Evolutionary conservation across 2,888 invertebrate species (phyloP).

Genomic region (Capitulum mitella): DNA sequence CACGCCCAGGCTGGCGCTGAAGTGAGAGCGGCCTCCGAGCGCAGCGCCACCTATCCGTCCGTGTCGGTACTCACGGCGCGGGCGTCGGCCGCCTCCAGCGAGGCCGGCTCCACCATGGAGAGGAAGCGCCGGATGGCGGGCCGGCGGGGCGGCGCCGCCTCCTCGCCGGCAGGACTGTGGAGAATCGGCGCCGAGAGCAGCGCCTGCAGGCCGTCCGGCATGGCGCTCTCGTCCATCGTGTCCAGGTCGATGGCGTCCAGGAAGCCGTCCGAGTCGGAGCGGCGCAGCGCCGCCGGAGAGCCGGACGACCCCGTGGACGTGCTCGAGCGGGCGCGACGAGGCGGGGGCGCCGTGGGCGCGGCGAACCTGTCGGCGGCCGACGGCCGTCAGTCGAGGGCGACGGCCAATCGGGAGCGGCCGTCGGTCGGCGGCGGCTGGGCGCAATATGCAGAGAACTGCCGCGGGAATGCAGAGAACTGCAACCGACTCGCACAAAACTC

Average conservation of each 20-base stretch:
- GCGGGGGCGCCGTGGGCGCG: slow-evolving; percentile 24
- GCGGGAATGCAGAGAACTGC: no score
- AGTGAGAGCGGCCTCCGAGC: no score
- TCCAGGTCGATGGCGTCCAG: slow-evolving; percentile 21
- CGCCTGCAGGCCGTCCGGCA: slow-evolving; percentile 20
- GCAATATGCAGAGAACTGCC: no score
- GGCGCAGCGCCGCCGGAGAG: background rate
- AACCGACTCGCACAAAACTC: no score
- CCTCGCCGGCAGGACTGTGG: background rate
- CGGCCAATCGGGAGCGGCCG: no score
- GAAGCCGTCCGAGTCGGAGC: slow-evolving; percentile 16
- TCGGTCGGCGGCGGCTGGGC: background rate
- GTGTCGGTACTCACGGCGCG: background rate
- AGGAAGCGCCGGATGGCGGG: slow-evolving; percentile 20
- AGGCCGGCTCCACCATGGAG: background rate
- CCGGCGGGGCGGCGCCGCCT: background rate
- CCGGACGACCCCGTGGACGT: background rate
- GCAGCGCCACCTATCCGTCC: background rate
- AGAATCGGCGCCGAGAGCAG: slow-evolving; percentile 22
- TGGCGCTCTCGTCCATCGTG: slow-evolving; percentile 23
- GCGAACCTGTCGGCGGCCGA: background rate
- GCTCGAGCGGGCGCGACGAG: background rate
- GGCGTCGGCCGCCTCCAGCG: background rate
- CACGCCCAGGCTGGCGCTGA: no score
- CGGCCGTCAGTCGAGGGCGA: no score